Evolutionary conservation across 2,888 invertebrate species (phyloP).

Genomic region (Mamestra brassicae): DNA sequence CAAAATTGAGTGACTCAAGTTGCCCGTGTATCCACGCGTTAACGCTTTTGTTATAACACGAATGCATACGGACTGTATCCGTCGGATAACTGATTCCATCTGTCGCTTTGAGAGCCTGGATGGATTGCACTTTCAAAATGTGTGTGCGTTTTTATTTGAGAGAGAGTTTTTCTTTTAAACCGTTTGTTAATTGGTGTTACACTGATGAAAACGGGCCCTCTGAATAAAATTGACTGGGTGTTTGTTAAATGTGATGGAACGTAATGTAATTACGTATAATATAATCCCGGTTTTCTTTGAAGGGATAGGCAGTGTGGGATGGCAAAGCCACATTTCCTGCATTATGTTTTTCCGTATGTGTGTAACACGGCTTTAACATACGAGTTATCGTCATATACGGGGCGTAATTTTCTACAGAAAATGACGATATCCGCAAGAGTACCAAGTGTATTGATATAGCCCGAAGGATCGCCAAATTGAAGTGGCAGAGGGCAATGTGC

Average conservation of each 20-base stretch:
- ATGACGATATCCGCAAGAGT: no score
- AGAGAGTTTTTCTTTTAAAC: not conserved
- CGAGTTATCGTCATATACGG: no score
- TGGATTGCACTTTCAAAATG: slow-evolving; percentile 44
- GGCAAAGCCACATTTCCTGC: no score
- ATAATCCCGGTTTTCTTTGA: not conserved
- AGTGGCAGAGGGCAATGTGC: no score
- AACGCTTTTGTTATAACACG: slow-evolving; percentile 40
- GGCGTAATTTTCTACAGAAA: no score
- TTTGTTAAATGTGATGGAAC: no score
- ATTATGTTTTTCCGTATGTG: no score
- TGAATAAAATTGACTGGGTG: not conserved
- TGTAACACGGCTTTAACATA: no score
- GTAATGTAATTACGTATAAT: no score
- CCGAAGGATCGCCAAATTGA: no score
- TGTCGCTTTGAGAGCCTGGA: slow-evolving; percentile 46
- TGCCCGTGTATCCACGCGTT: slow-evolving; percentile 22
- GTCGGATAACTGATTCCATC: slow-evolving; percentile 54
- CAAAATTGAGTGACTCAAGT: not conserved
- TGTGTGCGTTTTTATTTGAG: slow-evolving; percentile 3
- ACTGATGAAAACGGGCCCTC: not conserved
- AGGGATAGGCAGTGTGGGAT: no score
- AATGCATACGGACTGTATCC: slow-evolving; percentile 37
- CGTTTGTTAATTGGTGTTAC: slow-evolving; percentile 5
- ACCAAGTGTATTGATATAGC: no score